These are phyloP conservation scores for Leptopterna dolabrata DNA, from an alignment of 2,888 invertebrate genomes.

Conservation along the genomic window DNA sequence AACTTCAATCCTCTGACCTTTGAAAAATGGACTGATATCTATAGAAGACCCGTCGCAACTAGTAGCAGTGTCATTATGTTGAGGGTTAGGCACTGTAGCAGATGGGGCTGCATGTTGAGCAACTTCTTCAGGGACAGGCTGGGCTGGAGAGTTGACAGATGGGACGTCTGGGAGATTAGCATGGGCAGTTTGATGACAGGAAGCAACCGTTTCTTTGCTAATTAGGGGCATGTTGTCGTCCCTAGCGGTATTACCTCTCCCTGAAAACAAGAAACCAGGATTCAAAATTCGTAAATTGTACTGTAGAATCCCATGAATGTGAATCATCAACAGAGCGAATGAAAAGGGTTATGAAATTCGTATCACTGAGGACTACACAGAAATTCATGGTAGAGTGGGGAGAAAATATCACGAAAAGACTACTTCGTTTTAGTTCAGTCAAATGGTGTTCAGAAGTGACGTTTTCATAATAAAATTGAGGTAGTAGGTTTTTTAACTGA, in stretches of 20 bases:
- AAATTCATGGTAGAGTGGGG: no score
- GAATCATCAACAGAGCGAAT: no score
- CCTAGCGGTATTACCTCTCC: not conserved
- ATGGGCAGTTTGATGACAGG: not conserved
- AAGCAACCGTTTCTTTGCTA: not conserved
- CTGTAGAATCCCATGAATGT: not conserved
- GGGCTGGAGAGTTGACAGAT: not conserved
- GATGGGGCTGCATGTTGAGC: not conserved
- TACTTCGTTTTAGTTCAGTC: no score
- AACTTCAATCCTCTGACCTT: not conserved
- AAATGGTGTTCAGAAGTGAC: no score
- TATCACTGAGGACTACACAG: no score
- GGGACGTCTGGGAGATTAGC: not conserved
- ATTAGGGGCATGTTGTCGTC: not conserved
- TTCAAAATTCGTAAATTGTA: not conserved
- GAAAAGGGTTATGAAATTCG: no score
- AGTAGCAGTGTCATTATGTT: not conserved
- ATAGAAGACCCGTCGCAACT: conserved; percentile 1
- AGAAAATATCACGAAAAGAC: no score
- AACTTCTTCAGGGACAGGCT: not conserved
- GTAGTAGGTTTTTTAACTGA: no score
- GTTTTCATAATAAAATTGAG: no score
- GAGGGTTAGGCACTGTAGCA: not conserved
- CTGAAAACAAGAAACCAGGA: not conserved
- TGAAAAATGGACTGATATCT: conserved; percentile 22